phyloP scores from a whole-genome alignment of 2,888 invertebrate genomes.

The Epinotia nisella region DNA sequence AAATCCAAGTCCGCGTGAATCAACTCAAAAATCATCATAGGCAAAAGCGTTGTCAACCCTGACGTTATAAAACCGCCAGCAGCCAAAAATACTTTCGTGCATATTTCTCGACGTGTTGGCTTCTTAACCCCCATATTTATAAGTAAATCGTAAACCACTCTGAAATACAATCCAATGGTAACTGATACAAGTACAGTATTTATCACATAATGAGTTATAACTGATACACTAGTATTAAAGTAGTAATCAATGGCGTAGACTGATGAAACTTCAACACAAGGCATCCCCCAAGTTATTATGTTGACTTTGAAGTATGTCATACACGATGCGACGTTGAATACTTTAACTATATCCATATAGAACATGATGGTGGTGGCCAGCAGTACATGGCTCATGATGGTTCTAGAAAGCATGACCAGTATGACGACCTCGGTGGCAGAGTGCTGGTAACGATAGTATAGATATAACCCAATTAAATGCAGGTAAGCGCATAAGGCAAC shows the following conservation, averaged over 20 bases:
- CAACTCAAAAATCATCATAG: not conserved
- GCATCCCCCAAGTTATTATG: not conserved
- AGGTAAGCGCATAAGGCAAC: not conserved
- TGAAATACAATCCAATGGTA: not conserved
- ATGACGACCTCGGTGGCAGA: not conserved
- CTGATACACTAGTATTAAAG: not conserved
- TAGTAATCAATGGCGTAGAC: not conserved
- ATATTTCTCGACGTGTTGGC: not conserved
- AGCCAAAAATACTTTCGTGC: not conserved
- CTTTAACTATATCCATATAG: not conserved
- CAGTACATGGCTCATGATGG: not conserved
- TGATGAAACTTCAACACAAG: not conserved
- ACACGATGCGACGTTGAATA: not conserved
- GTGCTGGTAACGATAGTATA: not conserved
- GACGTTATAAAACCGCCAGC: not conserved
- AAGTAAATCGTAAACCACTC: not conserved
- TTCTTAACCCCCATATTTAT: not conserved
- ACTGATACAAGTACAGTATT: not conserved
- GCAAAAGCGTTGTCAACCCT: not conserved
- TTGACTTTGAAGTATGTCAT: slow-evolving; percentile 2
- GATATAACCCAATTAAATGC: not conserved
- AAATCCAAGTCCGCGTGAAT: not conserved
- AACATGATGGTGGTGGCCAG: not conserved
- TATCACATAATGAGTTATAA: not conserved
- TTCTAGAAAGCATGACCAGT: not conserved